A percentile compares a stretch with the other conserved stretches of the same genome.
These are phyloP conservation scores for Entomobrya proxima DNA, from an alignment of 2,888 invertebrate genomes.

Conservation along the genomic window DNA sequence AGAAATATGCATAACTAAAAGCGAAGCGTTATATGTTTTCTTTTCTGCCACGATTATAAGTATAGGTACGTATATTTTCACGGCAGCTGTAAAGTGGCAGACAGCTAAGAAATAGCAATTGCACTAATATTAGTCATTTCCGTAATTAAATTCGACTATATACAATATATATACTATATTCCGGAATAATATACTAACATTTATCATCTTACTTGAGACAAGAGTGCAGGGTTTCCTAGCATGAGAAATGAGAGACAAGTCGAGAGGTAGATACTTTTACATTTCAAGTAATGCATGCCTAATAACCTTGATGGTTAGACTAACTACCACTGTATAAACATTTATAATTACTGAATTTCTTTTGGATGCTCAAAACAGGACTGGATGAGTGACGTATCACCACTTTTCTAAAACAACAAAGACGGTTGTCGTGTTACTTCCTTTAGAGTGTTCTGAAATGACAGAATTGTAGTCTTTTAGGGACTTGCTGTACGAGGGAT, in stretches of 20 bases:
- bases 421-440: too few relatives aligned
- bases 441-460: not conserved
- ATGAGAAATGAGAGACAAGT: not conserved
- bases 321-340: not conserved
- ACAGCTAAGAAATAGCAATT: conserved; percentile 25
- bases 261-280: not conserved
- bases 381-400: conserved; percentile 10
- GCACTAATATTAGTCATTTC: conserved; percentile 73
- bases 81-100: conserved; percentile 26
- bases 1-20: too few relatives aligned
- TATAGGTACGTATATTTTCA: too few relatives aligned
- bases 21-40: too few relatives aligned
- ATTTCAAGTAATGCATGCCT: conserved; percentile 28
- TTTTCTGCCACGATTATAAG: too few relatives aligned
- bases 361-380: not conserved
- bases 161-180: not conserved
- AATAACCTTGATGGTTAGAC: conserved; percentile 4
- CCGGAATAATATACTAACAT: not conserved
- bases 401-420: too few relatives aligned
- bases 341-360: not conserved
- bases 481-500: not conserved
- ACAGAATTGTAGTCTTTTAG: not conserved
- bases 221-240: not conserved
- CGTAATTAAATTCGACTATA: conserved; percentile 73
- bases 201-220: not conserved